Evolutionary conservation across 2,888 invertebrate genomes (phyloP).

Genomic region (Chrysolina oricalcia): DNA sequence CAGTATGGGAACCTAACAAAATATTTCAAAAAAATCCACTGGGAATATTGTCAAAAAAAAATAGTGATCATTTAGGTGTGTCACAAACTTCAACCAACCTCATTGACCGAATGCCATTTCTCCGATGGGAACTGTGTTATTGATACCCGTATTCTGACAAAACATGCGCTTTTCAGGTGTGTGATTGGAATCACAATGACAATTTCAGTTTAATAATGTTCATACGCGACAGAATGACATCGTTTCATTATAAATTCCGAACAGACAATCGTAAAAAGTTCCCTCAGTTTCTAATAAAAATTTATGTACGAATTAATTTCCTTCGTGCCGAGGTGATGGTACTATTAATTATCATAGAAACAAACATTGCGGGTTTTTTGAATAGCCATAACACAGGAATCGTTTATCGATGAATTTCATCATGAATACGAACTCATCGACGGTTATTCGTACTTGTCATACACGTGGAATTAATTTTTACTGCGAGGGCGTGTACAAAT

Average conservation of each 20-base stretch:
- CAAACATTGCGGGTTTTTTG: slow-evolving; percentile 30
- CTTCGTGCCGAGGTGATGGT: slow-evolving; percentile 38
- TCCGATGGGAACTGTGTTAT: slow-evolving; percentile 37
- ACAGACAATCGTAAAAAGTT: slow-evolving; percentile 42
- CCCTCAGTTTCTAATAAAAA: slow-evolving; percentile 45
- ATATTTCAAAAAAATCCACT: too few species aligned
- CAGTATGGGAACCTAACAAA: too few species aligned
- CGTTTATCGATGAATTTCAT: slow-evolving; percentile 15
- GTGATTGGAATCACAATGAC: slow-evolving; percentile 47
- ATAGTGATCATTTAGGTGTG: neutral
- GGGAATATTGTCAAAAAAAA: too few species aligned
- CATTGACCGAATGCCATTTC: slow-evolving; percentile 22
- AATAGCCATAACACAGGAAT: slow-evolving; percentile 27
- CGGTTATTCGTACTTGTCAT: neutral
- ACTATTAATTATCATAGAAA: slow-evolving; percentile 39
- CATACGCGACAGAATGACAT: slow-evolving; percentile 22
- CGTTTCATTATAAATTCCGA: slow-evolving; percentile 40
- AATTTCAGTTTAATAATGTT: slow-evolving; percentile 43
- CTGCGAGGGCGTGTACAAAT: neutral
- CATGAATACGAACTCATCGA: slow-evolving; percentile 1
- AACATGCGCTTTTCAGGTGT: slow-evolving; percentile 38
- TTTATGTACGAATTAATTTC: slow-evolving; percentile 44
- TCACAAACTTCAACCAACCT: slow-evolving; percentile 1
- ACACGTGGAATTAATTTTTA: slow-evolving; percentile 16
- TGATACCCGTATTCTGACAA: slow-evolving; percentile 49